phyloP scores from a whole-genome alignment of 2,797 vertebrate genomes.

The Lutra lutra region DNA sequence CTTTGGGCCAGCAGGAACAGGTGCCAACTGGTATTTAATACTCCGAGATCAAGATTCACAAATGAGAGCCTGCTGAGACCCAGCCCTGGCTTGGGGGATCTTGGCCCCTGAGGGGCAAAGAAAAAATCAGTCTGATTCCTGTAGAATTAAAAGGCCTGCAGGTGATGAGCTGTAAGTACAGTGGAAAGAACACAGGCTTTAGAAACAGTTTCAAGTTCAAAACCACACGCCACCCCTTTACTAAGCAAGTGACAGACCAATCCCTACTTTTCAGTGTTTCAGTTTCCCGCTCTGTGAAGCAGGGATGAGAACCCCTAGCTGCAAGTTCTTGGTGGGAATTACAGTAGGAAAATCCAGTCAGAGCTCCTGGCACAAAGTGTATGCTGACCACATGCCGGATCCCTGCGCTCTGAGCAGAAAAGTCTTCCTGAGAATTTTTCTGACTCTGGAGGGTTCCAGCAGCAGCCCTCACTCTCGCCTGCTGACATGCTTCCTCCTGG shows the following conservation, averaged over 20 bases:
- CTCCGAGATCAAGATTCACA: background rate
- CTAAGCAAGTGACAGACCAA: background rate
- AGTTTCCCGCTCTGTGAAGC: background rate
- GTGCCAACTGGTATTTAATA: background rate
- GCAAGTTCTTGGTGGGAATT: background rate
- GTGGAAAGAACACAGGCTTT: background rate
- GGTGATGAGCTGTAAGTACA: background rate
- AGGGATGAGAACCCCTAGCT: background rate
- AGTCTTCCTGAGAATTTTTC: background rate
- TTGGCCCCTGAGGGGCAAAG: fast-evolving
- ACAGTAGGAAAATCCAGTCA: background rate
- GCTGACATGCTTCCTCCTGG: background rate
- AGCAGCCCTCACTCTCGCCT: background rate
- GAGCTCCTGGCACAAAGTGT: background rate
- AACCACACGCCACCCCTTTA: background rate
- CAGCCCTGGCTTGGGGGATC: background rate
- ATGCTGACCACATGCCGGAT: background rate
- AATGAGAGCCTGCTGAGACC: background rate
- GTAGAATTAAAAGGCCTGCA: too few species aligned
- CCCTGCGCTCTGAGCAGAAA: background rate
- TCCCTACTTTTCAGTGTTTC: background rate
- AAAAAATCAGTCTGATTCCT: too few species aligned
- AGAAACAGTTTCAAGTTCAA: background rate
- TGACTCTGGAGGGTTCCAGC: background rate
- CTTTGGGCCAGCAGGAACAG: background rate